Evolutionary conservation across 2,113 vertebrate genomes (phyloP).

Genomic region (Aramus guarauna): DNA sequence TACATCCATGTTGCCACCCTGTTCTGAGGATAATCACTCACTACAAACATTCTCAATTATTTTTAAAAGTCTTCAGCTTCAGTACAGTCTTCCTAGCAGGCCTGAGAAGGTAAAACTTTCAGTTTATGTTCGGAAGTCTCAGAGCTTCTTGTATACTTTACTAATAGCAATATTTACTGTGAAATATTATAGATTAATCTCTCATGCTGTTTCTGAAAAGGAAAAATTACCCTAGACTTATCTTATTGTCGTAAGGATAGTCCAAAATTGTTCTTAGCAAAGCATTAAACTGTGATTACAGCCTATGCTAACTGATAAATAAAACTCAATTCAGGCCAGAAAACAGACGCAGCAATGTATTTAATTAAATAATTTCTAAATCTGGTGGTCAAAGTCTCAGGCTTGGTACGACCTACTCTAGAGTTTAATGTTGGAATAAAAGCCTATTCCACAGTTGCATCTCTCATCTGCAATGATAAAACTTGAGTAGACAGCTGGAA

Average conservation of each 20-base stretch:
- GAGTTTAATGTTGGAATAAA: not conserved
- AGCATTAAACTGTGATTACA: not conserved
- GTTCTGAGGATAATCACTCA: not conserved
- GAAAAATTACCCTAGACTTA: not conserved
- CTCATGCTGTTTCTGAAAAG: not conserved
- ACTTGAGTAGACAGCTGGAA: slow-evolving; percentile 14
- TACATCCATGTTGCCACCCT: rapidly evolving
- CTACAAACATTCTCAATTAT: not conserved
- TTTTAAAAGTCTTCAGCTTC: not conserved
- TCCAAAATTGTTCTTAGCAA: not conserved
- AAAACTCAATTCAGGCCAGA: not conserved
- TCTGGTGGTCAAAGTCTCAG: not conserved
- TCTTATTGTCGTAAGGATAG: not conserved
- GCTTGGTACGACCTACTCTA: not conserved
- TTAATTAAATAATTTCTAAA: not conserved
- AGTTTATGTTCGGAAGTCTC: not conserved
- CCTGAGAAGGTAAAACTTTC: not conserved
- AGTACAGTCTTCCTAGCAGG: not conserved
- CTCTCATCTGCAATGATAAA: not conserved
- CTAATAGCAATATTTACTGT: not conserved
- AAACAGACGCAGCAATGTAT: not conserved
- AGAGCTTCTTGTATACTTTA: not conserved
- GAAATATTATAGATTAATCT: not conserved
- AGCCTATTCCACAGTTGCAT: not conserved
- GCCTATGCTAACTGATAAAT: not conserved